Evolutionary conservation across 2,888 invertebrate genomes (phyloP).

Genomic region (Hyposoter didymator): DNA sequence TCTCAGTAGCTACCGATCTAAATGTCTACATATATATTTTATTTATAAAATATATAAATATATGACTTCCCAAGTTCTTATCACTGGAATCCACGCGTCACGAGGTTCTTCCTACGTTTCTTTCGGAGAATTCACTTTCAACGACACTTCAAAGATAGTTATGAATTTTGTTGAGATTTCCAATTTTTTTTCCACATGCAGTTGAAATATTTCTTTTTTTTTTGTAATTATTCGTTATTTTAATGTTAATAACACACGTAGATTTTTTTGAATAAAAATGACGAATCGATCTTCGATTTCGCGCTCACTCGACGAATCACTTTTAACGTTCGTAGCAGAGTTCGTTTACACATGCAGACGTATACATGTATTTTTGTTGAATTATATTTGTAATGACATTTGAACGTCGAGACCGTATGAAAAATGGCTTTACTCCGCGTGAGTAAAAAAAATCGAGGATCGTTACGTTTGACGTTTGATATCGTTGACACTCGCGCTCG

Average conservation of each 20-base stretch:
- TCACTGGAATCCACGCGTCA: conserved; percentile 23
- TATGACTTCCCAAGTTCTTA: conserved; percentile 27
- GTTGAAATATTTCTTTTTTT: neutral
- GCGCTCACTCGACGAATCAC: neutral
- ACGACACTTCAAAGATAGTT: neutral
- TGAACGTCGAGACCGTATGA: neutral
- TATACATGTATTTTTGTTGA: neutral
- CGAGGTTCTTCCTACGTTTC: conserved; percentile 22
- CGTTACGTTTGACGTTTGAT: conserved; percentile 46
- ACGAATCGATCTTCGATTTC: neutral
- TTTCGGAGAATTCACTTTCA: conserved; percentile 26
- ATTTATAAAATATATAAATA: neutral
- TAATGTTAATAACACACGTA: neutral
- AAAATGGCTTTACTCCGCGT: neutral
- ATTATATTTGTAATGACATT: neutral
- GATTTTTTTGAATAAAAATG: neutral
- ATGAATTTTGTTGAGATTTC: neutral
- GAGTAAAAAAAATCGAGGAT: neutral
- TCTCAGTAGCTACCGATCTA: conserved; percentile 7
- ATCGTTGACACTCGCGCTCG: conserved; percentile 55
- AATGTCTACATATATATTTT: conserved; percentile 7
- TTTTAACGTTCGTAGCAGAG: neutral
- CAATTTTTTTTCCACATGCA: neutral
- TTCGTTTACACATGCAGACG: neutral
- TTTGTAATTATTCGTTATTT: neutral